Evolutionary conservation across 30 jellyfish, hydroid and myxozoan species (phyloP), one percentile per base, ranked within the genome.

Genomic region (Rhopilema esculentum): DNA sequence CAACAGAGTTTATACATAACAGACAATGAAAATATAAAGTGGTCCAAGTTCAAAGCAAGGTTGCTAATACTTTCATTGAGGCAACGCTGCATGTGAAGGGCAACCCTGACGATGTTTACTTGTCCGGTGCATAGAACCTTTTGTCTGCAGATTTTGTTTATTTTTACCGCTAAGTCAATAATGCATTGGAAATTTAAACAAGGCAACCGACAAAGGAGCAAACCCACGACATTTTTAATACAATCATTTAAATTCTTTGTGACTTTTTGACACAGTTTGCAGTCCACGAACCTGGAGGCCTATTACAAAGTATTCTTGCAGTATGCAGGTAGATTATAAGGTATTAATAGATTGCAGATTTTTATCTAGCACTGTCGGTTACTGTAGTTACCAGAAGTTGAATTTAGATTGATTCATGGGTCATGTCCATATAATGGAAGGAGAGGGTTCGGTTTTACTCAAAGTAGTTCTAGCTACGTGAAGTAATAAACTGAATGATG

Each of bases 161-260:
- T n/a, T 57, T 31, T 16, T 25, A 53, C 79, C 88, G 88, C 51
- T 75, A 62, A 62, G 57, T 78, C 76, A 78, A 78, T 61, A 62
- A 78, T 78, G 30, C 49, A 78, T 31, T 75, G 32, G 53, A 31
- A 17, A 23, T 1, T 18, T 29, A n/a, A 23, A 33, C 51, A 49
- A 31, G 26, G 21, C 25, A 78, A 75, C 88, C 64, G 88, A 62
- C 76, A 57, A 24, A 17, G 65, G 79, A 61, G 19, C 29, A n/a
- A 62, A 78, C 79, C 31, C 66, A n/a, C 20, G 65, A 23, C 19
- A n/a, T 25, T 9, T n/a, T n/a, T 20, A 50, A 0, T 22, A 66
- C 15, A 62, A 78, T 4, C 57, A 50, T 49, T 74, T 27, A 78
- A 77, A 24, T 51, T 8, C 75, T 27, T 51, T 22, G 21, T 31